Conservation (phyloP, 2,797 vertebrate genomes). For the Poecilia wingei region DNA sequence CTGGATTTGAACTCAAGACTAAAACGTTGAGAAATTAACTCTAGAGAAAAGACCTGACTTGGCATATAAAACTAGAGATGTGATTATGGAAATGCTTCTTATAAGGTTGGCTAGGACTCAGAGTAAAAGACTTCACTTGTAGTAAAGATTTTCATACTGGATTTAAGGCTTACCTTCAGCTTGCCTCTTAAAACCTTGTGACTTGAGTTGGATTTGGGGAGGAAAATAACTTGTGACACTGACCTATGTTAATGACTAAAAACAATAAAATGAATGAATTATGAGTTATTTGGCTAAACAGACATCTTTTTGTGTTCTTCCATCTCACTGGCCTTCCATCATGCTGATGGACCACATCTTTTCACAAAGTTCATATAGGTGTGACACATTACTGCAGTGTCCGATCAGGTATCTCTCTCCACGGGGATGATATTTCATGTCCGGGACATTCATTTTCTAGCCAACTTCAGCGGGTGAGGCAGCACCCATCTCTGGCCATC, state of each 20-base stretch:
- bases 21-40: not conserved
- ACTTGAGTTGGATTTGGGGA: not conserved
- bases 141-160: not conserved
- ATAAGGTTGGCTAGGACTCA: not conserved
- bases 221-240: not conserved
- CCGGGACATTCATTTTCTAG: slow-evolving; percentile 68
- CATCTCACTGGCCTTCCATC: slow-evolving; percentile 14
- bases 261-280: not conserved
- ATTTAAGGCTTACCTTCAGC: not conserved
- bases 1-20: not conserved
- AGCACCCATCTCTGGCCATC: slow-evolving; percentile 54
- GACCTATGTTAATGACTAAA: not conserved
- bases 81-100: not conserved
- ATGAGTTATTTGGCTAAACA: not conserved
- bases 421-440: slow-evolving; percentile 67
- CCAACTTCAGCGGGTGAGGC: slow-evolving; percentile 60
- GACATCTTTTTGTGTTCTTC: not conserved
- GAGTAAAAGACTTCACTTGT: not conserved
- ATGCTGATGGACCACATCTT: slow-evolving; percentile 21
- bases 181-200: not conserved
- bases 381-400: slow-evolving; percentile 56
- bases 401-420: slow-evolving; percentile 60
- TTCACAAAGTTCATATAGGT: slow-evolving; percentile 52
- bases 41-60: not conserved
- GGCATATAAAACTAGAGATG: not conserved